phyloP scores from a whole-genome alignment of 2,888 invertebrate species.

The Xylota sylvarum region DNA sequence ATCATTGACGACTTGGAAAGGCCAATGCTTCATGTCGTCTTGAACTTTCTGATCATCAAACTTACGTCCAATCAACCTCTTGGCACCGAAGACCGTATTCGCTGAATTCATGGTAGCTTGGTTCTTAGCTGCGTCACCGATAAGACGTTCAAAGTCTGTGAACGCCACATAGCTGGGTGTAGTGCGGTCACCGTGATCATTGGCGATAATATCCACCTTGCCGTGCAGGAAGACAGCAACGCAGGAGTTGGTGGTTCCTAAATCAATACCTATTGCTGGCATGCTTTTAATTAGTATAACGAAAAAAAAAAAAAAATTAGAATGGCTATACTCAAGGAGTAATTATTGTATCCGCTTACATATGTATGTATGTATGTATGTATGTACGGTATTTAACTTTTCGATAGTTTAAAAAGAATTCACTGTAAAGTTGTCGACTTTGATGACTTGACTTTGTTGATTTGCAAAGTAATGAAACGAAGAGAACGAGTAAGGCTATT shows the following conservation, averaged over 20 bases:
- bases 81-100: slow-evolving; percentile 95
- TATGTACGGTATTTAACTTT: too few relatives aligned
- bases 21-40: slow-evolving; percentile 96
- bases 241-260: slow-evolving; percentile 95
- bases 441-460: too few relatives aligned
- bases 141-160: slow-evolving; percentile 92
- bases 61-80: slow-evolving; percentile 95
- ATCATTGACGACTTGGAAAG: slow-evolving; percentile 93
- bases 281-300: slow-evolving; percentile 74
- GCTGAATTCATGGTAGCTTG: slow-evolving; percentile 94
- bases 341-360: too few relatives aligned
- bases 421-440: too few relatives aligned
- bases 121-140: slow-evolving; percentile 92
- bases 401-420: too few relatives aligned
- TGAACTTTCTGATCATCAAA: slow-evolving; percentile 94
- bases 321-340: too few relatives aligned
- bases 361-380: too few relatives aligned
- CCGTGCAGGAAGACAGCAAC: slow-evolving; percentile 93
- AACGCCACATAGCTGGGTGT: slow-evolving; percentile 91
- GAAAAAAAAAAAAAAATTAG: not conserved
- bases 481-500: too few relatives aligned
- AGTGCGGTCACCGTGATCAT: slow-evolving; percentile 92
- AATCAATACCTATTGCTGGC: slow-evolving; percentile 92
- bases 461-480: too few relatives aligned
- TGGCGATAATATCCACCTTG: slow-evolving; percentile 93